Percentiles rank a stretch among this genome's conserved stretches.
Conservation (phyloP, 2,113 vertebrate genomes). For the Zosterops lateralis region DNA sequence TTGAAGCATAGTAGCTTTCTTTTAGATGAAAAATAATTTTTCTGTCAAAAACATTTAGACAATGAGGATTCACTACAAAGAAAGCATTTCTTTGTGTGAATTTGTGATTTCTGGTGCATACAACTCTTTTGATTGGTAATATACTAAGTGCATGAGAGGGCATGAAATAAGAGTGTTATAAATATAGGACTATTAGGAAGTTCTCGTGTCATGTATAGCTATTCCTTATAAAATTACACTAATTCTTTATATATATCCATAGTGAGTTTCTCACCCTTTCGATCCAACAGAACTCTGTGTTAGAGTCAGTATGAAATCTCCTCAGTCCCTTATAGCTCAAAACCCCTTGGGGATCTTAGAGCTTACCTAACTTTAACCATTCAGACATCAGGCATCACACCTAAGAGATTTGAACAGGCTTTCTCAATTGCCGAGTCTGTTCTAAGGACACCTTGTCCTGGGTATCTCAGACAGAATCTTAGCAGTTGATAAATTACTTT, state of each 20-base stretch:
- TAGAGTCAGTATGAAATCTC: not conserved
- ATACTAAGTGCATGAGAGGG: accelerated
- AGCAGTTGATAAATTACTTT: conserved; percentile 19
- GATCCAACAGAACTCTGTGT: not conserved
- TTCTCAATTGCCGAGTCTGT: not conserved
- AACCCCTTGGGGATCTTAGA: not conserved
- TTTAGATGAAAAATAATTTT: not conserved
- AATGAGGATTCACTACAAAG: not conserved
- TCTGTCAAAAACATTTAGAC: not conserved
- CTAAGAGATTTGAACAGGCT: not conserved
- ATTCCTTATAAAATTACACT: not conserved
- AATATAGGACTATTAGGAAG: not conserved
- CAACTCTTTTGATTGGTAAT: not conserved
- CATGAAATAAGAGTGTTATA: not conserved
- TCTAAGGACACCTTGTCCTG: not conserved
- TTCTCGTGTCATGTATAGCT: not conserved
- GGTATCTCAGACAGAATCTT: conserved; percentile 19
- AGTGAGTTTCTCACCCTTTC: not conserved
- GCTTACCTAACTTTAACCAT: not conserved
- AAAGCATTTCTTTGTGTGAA: not conserved
- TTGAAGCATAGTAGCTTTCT: not conserved
- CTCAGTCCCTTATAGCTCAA: not conserved
- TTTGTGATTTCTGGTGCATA: not conserved
- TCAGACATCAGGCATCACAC: not conserved
- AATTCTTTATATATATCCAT: not conserved